A percentile compares a stretch with the other conserved stretches of the same genome.
phyloP scores from a whole-genome alignment of 2,888 invertebrate species.

The Exocentrus adspersus region DNA sequence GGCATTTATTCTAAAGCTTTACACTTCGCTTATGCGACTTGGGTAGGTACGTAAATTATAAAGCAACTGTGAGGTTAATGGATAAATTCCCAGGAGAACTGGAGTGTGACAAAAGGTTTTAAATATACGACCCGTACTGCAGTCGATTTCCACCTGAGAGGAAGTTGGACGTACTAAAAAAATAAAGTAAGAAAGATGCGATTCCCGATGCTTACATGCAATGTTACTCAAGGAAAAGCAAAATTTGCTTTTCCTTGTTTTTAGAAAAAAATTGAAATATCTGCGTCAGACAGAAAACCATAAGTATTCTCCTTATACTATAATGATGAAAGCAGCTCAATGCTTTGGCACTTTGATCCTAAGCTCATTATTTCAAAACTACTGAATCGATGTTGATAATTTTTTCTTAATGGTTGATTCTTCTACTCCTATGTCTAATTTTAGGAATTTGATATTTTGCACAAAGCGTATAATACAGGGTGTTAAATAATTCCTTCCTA shows the following conservation, averaged over 20 bases:
- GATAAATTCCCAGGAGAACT: slow-evolving; percentile 30
- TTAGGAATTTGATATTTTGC: too few species aligned
- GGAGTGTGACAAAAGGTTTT: slow-evolving; percentile 36
- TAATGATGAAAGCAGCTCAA: too few species aligned
- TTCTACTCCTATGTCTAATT: too few species aligned
- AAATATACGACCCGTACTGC: slow-evolving; percentile 13
- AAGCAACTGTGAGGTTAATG: slow-evolving; percentile 33
- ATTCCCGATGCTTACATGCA: slow-evolving; percentile 17
- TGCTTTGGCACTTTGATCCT: too few species aligned
- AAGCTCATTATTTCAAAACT: too few species aligned
- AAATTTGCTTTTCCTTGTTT: not conserved
- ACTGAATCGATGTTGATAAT: too few species aligned
- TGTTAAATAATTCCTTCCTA: too few species aligned
- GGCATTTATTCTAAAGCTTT: slow-evolving; percentile 7
- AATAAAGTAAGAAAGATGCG: slow-evolving; percentile 12
- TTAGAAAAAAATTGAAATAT: slow-evolving; percentile 2
- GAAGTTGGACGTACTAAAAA: not conserved
- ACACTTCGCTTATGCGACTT: slow-evolving; percentile 17
- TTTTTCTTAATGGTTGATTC: too few species aligned
- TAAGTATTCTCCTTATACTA: too few species aligned
- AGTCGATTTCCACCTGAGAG: slow-evolving; percentile 8
- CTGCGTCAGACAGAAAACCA: too few species aligned
- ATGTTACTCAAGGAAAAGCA: slow-evolving; percentile 9
- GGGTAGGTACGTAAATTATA: slow-evolving; percentile 27
- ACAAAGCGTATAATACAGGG: too few species aligned